Evolutionary conservation across 1,140 invertebrate genomes (phyloP).

Genomic region (Druon quercuslanigerum): DNA sequence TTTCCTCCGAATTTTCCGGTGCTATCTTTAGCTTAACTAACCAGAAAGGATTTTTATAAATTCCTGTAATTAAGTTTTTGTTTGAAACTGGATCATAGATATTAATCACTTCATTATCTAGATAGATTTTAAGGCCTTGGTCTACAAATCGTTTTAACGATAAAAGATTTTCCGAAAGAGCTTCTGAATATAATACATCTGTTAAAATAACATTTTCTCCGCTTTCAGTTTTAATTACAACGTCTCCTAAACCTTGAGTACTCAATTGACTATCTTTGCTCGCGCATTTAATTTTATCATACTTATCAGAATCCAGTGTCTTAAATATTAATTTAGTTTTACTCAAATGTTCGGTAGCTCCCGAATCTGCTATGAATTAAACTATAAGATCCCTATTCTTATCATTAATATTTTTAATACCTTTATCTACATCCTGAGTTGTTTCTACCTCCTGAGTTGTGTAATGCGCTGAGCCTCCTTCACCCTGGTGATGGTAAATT

Average conservation of each 20-base stretch:
- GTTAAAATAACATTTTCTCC: too few species aligned
- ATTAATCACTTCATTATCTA: conserved; percentile 4
- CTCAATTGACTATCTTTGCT: conserved; percentile 29
- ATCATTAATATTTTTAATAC: too few species aligned
- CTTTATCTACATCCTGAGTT: too few species aligned
- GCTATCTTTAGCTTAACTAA: not conserved
- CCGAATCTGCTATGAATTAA: conserved; percentile 34
- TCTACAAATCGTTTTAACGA: not conserved
- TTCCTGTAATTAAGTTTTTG: not conserved
- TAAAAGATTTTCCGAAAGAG: not conserved
- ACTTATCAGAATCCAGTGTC: conserved; percentile 8
- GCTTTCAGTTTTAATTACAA: conserved; percentile 11
- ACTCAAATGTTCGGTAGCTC: conserved; percentile 13
- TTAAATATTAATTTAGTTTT: conserved; percentile 31
- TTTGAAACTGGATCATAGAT: conserved; percentile 7
- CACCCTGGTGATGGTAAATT: too few species aligned
- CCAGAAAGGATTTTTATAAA: conserved; percentile 1
- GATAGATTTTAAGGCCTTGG: too few species aligned
- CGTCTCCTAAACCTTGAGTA: conserved; percentile 20
- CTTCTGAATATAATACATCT: not conserved
- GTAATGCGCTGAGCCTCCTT: too few species aligned
- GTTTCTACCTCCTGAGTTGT: too few species aligned
- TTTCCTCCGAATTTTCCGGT: not conserved
- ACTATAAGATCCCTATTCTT: too few species aligned
- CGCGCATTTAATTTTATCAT: conserved; percentile 38